Base-by-base conservation (phyloP, 2,888 invertebrate genomes). In the Eristalinus aeneus region DNA sequence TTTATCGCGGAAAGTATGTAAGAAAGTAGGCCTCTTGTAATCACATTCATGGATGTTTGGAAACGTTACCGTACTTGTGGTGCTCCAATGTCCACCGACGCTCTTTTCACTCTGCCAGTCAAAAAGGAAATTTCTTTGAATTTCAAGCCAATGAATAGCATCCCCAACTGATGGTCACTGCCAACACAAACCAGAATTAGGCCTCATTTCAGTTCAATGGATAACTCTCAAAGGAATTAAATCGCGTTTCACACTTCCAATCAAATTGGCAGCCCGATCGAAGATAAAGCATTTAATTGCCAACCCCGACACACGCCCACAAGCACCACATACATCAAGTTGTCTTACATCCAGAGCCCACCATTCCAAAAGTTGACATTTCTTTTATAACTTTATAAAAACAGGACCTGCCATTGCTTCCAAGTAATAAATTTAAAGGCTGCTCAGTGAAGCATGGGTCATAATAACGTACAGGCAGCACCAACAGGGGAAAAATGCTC, bases 361-460 rank as follows among this genome's bases (percentile, higher is more conserved):
- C 11, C 16, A 12, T 60, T 11, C 32, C 53, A 8, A 67, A 32
- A 12, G 27, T 36, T 56, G 39, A 64, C 64, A 74, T 34, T 53
- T 22, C 53, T 16, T 60, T 67, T 67, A 75, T 67, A 75, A 53
- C 67, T 75, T 67, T 36, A 67, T 75, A 67, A 75, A 74, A 67
- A 75, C 60, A 32, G 34, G 67, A 60, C 75, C 39, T 46, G 31
- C 39, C 56, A 74, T 74, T 74, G 32, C 36, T 77, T 77, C 63
- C 77, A 56, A 64, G 68, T 60, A 67, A 75, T 75, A 75, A 75
- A 75, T 60, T 60, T 60, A 63, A 60, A 60, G 77, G 68, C 67
- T 77, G 39, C 72, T 76, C 72, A 68, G 22, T 68, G 46, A 54
- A 63, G 82, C 77, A 68, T 82, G 36, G 72, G 63, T 61, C 72